Evolutionary conservation across 2,888 invertebrate genomes (phyloP).

Genomic region (Dendrolimus houi): DNA sequence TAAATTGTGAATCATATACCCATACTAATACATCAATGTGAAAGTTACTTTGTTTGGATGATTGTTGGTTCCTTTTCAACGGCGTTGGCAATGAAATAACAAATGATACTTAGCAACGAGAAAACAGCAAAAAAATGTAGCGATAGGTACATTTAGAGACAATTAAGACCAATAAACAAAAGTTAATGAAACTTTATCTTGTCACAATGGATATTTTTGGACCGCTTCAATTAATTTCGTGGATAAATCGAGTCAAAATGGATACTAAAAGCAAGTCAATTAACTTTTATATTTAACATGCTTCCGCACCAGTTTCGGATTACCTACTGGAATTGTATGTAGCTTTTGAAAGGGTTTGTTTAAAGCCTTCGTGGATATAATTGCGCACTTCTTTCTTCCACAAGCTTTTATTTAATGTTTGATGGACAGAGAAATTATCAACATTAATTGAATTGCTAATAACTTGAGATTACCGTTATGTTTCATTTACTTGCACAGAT

Average conservation of each 20-base stretch:
- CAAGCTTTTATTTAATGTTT: not conserved
- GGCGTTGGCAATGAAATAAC: no score
- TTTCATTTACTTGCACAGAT: no score
- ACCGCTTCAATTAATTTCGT: slow-evolving; percentile 4
- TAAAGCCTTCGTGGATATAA: not conserved
- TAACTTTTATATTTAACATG: slow-evolving; percentile 35
- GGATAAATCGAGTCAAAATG: not conserved
- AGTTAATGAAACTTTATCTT: not conserved
- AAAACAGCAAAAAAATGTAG: no score
- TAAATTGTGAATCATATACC: no score
- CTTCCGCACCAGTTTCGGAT: slow-evolving; percentile 27
- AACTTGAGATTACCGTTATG: no score
- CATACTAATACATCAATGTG: no score
- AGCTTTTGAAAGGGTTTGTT: slow-evolving; percentile 16
- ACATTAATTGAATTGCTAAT: no score
- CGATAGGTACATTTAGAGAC: no score
- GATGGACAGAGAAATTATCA: no score
- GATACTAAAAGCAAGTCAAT: slow-evolving; percentile 21
- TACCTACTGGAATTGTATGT: slow-evolving; percentile 23
- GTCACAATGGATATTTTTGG: slow-evolving; percentile 1
- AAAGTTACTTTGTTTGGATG: no score
- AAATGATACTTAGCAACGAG: no score
- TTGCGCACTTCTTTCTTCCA: not conserved
- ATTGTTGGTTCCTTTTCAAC: no score
- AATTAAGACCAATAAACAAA: not conserved